Conservation (phyloP, 1,140 invertebrate species). For the Drosophila virilis region DNA sequence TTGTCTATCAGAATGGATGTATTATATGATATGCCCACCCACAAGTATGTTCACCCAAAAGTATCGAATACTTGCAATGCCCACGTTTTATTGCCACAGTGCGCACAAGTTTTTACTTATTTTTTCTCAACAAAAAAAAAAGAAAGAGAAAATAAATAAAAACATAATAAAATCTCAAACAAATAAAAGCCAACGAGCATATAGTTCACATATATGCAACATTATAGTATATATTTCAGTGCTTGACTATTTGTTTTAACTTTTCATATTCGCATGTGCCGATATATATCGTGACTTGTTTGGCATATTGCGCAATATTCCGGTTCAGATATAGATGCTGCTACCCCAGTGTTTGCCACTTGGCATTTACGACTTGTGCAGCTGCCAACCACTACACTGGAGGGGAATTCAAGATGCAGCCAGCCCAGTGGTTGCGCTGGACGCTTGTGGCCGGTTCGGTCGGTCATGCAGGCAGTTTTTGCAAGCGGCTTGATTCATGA, state of each 20-base stretch:
- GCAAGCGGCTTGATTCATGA: constrained; percentile 63
- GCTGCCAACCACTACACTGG: constrained; percentile 32
- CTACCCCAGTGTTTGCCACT: constrained; percentile 24
- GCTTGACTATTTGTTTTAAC: constrained; percentile 38
- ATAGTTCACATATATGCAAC: constrained; percentile 5
- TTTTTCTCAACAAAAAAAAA: constrained; percentile 29
- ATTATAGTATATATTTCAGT: constrained; percentile 37
- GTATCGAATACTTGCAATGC: constrained; percentile 22
- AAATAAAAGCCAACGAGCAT: constrained; percentile 30
- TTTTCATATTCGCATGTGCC: constrained; percentile 22
- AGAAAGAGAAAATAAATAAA: constrained; percentile 9
- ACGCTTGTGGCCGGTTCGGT: constrained; percentile 9
- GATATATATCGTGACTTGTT: constrained; percentile 55
- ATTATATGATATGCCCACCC: constrained; percentile 1
- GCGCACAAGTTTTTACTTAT: constrained; percentile 41
- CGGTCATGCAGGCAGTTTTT: constrained; percentile 36
- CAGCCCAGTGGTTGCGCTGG: constrained; percentile 5
- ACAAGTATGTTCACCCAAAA: constrained; percentile 1
- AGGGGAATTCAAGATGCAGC: constrained; percentile 18
- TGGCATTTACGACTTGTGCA: constrained; percentile 37
- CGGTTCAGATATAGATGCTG: constrained; percentile 30
- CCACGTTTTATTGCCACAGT: constrained; percentile 43
- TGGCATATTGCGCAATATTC: constrained; percentile 54
- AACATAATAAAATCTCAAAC: not conserved
- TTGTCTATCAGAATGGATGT: constrained; percentile 21